phyloP scores from a whole-genome alignment of 2,113 vertebrate species.

The Sitta europaea region DNA sequence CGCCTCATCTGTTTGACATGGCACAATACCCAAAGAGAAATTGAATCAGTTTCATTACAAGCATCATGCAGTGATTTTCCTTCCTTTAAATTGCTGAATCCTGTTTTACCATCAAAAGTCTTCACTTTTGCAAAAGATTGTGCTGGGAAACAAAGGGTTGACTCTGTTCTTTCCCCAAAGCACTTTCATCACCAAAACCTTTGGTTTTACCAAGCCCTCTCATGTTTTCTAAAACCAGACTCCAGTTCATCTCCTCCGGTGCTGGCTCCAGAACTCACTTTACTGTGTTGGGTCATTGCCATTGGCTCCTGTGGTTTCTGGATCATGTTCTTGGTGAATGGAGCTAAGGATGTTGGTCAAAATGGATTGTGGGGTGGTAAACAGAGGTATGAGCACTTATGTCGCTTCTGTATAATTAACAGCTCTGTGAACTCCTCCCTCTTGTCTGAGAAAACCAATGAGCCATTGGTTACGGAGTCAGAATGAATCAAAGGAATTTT shows the following conservation, averaged over 20 bases:
- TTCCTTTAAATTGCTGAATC: neutral
- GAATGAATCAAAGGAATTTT: neutral
- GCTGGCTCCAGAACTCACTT: neutral
- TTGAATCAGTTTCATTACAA: rapidly evolving
- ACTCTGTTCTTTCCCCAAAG: neutral
- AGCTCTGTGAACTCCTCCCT: neutral
- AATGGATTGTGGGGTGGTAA: neutral
- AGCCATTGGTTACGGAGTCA: neutral
- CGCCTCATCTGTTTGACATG: neutral
- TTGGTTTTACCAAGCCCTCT: neutral
- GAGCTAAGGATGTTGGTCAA: neutral
- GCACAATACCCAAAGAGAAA: neutral
- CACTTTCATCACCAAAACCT: neutral
- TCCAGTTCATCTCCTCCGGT: neutral
- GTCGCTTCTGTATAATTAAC: neutral
- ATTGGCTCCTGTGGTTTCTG: neutral
- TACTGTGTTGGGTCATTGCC: neutral
- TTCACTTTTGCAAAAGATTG: neutral
- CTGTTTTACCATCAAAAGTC: neutral
- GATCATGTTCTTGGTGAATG: neutral
- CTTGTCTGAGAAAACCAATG: neutral
- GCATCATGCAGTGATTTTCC: neutral
- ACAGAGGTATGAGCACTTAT: neutral
- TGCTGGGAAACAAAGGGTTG: neutral
- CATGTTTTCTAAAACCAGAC: neutral